Evolutionary conservation across 2,888 invertebrate species (phyloP), one percentile per base, ranked within the genome.

Genomic region (Epirrita christyi): DNA sequence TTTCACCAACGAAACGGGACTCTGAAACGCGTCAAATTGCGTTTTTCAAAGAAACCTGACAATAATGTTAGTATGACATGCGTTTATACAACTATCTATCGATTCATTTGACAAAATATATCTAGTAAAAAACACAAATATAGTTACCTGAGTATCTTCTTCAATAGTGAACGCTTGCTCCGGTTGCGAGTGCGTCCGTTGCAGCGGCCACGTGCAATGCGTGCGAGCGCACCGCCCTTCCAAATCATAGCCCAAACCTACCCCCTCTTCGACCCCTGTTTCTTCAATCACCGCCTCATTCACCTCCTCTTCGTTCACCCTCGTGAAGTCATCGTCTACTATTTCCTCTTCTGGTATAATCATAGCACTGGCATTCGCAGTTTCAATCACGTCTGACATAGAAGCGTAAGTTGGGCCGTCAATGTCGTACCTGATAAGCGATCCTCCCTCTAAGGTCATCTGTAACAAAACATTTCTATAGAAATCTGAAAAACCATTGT

Each of bases 161-260:
- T 81, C 83, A 15, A 83, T 69, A 28, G 76, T 72, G 50, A 44
- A 63, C 2, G 28, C 34, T 15, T 40, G 41, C 9, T 53, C 51
- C 6, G 42, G 28, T 52, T 62, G 44, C 51, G 14, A 7, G 7
- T 57, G 34, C 62, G 50, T 66, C 62, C 70, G 54, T 55, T 74
- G 56, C 55, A 90, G 73, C 60, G 91, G 91, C 92, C 92, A 92
- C 63, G 92, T 85, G 78, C 87, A 88, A 75, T 92, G 91, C 62
- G 92, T 92, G 55, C 92, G 83, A 56, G 92, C 92, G 81, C 78
- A 84, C 40, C 68, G 66, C 61, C 72, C 80, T 29, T 56, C 67
- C 9, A 55, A 28, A 28, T 55, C 59, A 10, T 48, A 54, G 13
- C 11, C 48, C 6, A 43, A 45, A 15, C 63, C 21, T 21, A 58